phyloP scores from a whole-genome alignment of 2,888 invertebrate genomes.

The Chymomyza procnemis region DNA sequence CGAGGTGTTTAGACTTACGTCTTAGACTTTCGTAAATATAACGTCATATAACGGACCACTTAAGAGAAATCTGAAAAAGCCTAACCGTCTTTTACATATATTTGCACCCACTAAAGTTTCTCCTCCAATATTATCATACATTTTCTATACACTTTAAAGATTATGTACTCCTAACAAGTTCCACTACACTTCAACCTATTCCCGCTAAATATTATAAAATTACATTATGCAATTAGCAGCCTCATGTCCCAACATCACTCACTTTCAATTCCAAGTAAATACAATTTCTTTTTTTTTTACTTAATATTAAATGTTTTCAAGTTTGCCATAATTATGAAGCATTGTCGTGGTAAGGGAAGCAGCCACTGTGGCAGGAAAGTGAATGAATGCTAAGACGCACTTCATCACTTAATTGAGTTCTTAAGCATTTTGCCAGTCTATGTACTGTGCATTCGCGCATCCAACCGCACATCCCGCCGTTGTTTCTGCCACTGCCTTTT shows the following conservation, averaged over 20 bases:
- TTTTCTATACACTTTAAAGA: no score
- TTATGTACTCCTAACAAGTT: not conserved
- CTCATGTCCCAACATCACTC: not conserved
- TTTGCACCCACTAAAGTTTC: no score
- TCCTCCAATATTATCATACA: no score
- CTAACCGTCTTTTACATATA: no score
- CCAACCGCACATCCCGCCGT: slow-evolving; percentile 41
- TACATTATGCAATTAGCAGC: not conserved
- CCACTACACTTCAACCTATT: not conserved
- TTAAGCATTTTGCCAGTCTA: slow-evolving; percentile 44
- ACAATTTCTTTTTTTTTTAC: not conserved
- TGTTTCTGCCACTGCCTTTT: not conserved
- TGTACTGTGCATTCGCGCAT: slow-evolving; percentile 44
- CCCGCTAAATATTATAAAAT: not conserved
- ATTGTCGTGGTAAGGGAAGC: not conserved
- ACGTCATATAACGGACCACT: no score
- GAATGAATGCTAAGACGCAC: slow-evolving; percentile 19
- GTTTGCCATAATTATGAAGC: not conserved
- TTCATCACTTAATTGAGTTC: slow-evolving; percentile 58
- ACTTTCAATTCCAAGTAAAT: not conserved
- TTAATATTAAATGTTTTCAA: not conserved
- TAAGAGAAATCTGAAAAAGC: no score
- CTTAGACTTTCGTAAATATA: no score
- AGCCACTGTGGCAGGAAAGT: not conserved
- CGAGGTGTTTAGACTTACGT: no score